These are phyloP conservation scores for Dinothrombium tinctorium DNA, from an alignment of 1,140 invertebrate genomes.

Conservation along the genomic window DNA sequence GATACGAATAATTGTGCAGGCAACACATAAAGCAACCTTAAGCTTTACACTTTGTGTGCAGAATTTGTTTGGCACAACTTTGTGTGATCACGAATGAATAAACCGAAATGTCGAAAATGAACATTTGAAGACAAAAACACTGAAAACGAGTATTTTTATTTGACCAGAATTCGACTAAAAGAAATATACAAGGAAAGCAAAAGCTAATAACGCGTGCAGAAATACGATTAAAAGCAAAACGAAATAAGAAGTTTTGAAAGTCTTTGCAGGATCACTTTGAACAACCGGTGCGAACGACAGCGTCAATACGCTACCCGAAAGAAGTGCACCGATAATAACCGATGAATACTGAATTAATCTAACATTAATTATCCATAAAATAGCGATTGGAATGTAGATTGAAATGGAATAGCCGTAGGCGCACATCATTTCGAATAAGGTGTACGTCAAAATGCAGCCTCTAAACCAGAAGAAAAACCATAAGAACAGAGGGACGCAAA, in stretches of 20 bases:
- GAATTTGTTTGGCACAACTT: too few relatives aligned
- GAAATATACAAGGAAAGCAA: constrained; percentile 8
- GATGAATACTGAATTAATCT: constrained; percentile 7
- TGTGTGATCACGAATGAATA: too few relatives aligned
- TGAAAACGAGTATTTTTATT: too few relatives aligned
- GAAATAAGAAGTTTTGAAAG: constrained; percentile 10
- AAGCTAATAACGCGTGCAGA: constrained; percentile 7
- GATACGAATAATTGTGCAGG: too few relatives aligned
- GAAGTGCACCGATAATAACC: constrained; percentile 4
- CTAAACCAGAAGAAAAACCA: constrained; percentile 69
- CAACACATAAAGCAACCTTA: too few relatives aligned
- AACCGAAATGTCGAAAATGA: too few relatives aligned
- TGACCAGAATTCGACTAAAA: too few relatives aligned
- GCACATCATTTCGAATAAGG: constrained; percentile 54
- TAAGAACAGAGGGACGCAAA: constrained; percentile 50
- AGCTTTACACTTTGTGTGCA: too few relatives aligned
- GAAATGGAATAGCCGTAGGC: constrained; percentile 84
- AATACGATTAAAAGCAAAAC: constrained; percentile 10
- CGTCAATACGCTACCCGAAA: constrained; percentile 11
- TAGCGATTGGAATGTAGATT: constrained; percentile 78
- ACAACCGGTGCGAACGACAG: constrained; percentile 12
- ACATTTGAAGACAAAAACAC: too few relatives aligned
- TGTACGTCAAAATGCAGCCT: constrained; percentile 32
- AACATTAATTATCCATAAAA: constrained; percentile 17
- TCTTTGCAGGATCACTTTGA: constrained; percentile 8